Conservation (phyloP, 53 echinoderm and acorn worm genomes). For the Antedon mediterranea region DNA sequence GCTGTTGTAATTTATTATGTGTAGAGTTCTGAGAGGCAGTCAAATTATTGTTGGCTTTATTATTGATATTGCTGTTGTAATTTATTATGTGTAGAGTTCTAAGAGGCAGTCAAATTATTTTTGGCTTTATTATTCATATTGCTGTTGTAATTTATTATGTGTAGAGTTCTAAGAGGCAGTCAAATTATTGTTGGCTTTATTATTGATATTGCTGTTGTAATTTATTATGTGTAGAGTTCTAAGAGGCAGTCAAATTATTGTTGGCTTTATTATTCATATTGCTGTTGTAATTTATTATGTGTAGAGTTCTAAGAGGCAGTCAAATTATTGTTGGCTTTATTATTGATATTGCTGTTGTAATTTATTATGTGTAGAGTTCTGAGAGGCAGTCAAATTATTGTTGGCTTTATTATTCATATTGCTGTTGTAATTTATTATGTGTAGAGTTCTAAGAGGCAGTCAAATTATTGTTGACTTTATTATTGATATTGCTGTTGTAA, state of each 20-base stretch:
- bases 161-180: conserved; percentile 25
- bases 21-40: conserved; percentile 51
- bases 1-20: not conserved
- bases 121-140: conserved; percentile 29
- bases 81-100: conserved; percentile 45
- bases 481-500: too few species aligned
- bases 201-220: not conserved
- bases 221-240: conserved; percentile 47
- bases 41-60: not conserved
- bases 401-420: not conserved
- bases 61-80: not conserved
- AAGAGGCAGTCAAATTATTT: conserved; percentile 90
- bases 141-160: too few species aligned
- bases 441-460: conserved; percentile 88
- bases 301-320: conserved; percentile 88
- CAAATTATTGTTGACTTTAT: too few species aligned
- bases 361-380: too few species aligned
- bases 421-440: not conserved
- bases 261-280: too few species aligned
- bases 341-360: too few species aligned
- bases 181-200: not conserved
- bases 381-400: too few species aligned
- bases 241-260: conserved; percentile 63
- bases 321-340: conserved; percentile 71
- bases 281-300: not conserved